Evolutionary conservation across 2,888 invertebrate species (phyloP), one percentile per base, ranked within the genome.

Genomic region (Piscicola geometra): DNA sequence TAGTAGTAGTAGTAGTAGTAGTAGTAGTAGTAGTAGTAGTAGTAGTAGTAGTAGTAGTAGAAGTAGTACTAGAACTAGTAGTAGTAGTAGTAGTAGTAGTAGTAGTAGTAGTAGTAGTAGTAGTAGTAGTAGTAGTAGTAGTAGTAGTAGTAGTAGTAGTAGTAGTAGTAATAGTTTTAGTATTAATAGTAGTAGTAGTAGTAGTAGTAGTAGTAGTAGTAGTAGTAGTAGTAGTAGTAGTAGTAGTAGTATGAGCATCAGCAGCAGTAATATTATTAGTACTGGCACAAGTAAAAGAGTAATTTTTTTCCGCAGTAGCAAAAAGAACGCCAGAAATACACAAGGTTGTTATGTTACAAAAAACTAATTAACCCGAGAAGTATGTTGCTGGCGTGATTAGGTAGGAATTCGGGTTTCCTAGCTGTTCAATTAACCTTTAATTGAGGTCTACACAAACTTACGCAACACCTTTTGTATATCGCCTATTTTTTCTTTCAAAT

Each of bases 171-270:
- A 32, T 67, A 67, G 67, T 67, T 28, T 12, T 67, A 71, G 71
- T 71, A 71, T 41, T 67, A 35, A 32, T 67, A 67, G 35, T 71
- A 71, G 75, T 75, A 75, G 75, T 73, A 75, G 73, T 75, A 75
- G 71, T 75, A 71, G 75, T 73, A 71, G 75, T 35, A 75, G 71
- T 75, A 76, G 71, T 76, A 75, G 75, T 74, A 75, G 71, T 75
- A 75, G 71, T 75, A 73, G 75, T 74, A 73, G 71, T 75, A 73
- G 71, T 75, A 12, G 75, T 75, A 33, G 32, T 75, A 32, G 66
- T 64, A 64, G 64, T 64, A 30, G 64, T 64, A 67, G 69, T 21
- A 21, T 12, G n/a, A 64, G 64, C 30, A 64, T 5, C 30, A 64
- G 64, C 30, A 64, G 21, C 21, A 30, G 64, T 64, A 30, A 5